Conservation (phyloP, 1,140 invertebrate species). For the Aplysia californica region DNA sequence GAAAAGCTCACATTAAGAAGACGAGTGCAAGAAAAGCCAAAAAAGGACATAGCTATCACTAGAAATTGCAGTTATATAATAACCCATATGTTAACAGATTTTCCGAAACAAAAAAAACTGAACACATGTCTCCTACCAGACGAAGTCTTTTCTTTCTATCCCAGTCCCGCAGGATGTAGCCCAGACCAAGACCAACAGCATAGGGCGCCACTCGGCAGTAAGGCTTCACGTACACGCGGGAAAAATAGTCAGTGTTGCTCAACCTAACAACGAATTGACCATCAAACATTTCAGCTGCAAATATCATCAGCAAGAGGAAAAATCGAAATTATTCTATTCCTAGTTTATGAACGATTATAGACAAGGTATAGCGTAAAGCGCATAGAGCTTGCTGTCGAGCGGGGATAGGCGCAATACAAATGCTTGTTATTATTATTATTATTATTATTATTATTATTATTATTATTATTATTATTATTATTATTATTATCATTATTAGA, state of each 20-base stretch:
- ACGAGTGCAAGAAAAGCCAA: not conserved
- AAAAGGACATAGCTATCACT: not conserved
- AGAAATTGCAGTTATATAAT: not conserved
- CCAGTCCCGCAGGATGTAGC: slow-evolving; percentile 60
- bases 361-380: no score
- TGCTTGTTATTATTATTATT: no score
- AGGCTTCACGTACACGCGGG: slow-evolving; percentile 84
- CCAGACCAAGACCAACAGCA: slow-evolving; percentile 69
- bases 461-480: no score
- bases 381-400: no score
- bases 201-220: slow-evolving; percentile 71
- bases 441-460: no score
- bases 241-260: slow-evolving; percentile 37
- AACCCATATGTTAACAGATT: not conserved
- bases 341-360: no score
- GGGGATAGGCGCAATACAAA: no score
- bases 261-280: no score
- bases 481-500: no score
- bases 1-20: not conserved
- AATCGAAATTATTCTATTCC: no score
- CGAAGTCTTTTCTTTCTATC: slow-evolving; percentile 18
- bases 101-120: not conserved
- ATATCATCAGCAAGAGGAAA: no score
- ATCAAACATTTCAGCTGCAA: no score
- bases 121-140: slow-evolving; percentile 26